These are phyloP conservation scores for Dastarcus helophoroides DNA, from an alignment of 2,888 invertebrate genomes.

Conservation along the genomic window DNA sequence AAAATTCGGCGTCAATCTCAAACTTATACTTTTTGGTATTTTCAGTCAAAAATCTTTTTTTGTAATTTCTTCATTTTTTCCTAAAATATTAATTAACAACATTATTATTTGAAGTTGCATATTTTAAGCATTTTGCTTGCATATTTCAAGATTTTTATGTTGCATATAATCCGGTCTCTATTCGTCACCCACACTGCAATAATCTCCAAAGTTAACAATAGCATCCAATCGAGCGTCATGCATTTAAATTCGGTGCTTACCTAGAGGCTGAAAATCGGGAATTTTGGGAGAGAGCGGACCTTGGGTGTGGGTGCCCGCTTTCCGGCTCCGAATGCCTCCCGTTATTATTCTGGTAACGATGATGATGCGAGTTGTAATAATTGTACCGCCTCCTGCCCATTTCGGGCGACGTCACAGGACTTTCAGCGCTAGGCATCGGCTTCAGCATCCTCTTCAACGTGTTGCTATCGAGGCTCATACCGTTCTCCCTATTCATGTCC, in stretches of 20 bases:
- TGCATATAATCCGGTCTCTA: too few species aligned
- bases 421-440: slow-evolving; percentile 83
- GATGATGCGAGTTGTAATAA: slow-evolving; percentile 52
- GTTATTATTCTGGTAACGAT: slow-evolving; percentile 48
- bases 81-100: too few species aligned
- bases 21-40: too few species aligned
- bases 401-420: slow-evolving; percentile 83
- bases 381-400: slow-evolving; percentile 73
- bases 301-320: slow-evolving; percentile 40
- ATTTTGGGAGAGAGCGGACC: slow-evolving; percentile 51
- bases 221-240: too few species aligned
- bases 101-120: too few species aligned
- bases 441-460: slow-evolving; percentile 90
- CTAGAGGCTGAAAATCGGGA: slow-evolving; percentile 53
- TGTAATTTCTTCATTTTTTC: too few species aligned
- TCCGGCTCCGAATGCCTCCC: slow-evolving; percentile 39
- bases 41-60: too few species aligned
- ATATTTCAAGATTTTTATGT: too few species aligned
- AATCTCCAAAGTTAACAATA: too few species aligned
- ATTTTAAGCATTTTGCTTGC: too few species aligned
- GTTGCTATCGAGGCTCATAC: slow-evolving; percentile 59
- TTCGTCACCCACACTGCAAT: too few species aligned
- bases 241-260: slow-evolving; percentile 28
- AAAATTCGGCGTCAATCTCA: too few species aligned
- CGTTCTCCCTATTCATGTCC: slow-evolving; percentile 53